A percentile compares a stretch with the other conserved stretches of the same genome.
These are phyloP conservation scores for Echinops telfairi DNA, from an alignment of 2,113 vertebrate genomes.

Conservation along the genomic window DNA sequence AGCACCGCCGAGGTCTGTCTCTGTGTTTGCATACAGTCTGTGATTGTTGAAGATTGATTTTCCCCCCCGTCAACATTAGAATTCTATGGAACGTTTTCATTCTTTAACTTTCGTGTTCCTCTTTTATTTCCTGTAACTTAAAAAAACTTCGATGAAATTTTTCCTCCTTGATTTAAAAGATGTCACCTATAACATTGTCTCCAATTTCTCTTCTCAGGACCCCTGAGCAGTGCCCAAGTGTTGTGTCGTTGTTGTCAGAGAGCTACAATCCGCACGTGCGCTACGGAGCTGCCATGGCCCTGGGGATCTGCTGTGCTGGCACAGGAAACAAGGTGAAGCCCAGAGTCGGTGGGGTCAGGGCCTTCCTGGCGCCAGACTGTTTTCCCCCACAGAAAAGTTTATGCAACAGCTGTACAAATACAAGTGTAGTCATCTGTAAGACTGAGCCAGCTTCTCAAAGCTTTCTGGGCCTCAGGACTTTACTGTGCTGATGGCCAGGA, in stretches of 20 bases:
- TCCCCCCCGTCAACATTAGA: conserved; percentile 2
- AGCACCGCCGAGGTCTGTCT: background rate
- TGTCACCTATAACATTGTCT: conserved; percentile 9
- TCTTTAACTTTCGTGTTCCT: background rate
- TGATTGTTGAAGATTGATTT: background rate
- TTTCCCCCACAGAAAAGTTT: background rate
- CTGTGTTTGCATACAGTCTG: background rate
- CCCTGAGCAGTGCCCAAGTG: conserved; percentile 98
- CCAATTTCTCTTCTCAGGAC: conserved; percentile 89
- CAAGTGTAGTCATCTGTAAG: background rate
- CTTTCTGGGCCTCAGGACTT: background rate
- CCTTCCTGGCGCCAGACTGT: conserved; percentile 40
- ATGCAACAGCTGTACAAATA: conserved; percentile 45
- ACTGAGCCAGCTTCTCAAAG: background rate
- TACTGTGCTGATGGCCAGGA: background rate
- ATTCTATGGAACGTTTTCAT: conserved; percentile 32
- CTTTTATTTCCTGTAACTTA: conserved; percentile 20
- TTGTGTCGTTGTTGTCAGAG: conserved; percentile 97
- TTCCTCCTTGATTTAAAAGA: conserved; percentile 38
- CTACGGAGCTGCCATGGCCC: conserved; percentile 97
- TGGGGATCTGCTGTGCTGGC: conserved; percentile 99
- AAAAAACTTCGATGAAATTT: background rate
- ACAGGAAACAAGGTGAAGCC: conserved; percentile 96
- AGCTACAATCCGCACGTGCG: conserved; percentile 99
- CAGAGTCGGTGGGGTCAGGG: background rate